These are phyloP conservation scores for Tetrao urogallus DNA, from an alignment of 2,113 vertebrate genomes.

Conservation along the genomic window DNA sequence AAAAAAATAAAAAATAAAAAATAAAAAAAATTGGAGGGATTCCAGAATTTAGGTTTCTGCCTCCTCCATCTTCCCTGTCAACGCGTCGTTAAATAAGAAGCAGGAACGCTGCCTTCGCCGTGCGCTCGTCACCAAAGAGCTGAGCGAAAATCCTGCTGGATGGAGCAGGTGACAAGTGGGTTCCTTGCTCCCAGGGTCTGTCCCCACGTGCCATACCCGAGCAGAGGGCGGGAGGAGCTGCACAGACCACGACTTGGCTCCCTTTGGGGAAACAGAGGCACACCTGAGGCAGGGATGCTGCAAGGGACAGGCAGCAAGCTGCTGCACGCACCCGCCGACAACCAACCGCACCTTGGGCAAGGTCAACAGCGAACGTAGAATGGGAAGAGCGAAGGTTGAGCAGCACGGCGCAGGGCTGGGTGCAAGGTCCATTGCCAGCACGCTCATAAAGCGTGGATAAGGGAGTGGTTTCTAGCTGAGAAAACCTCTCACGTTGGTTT, in stretches of 20 bases:
- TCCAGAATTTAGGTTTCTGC: conserved; percentile 63
- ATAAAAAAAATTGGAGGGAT: conserved; percentile 20
- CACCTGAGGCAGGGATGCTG: rapidly evolving
- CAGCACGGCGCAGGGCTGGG: not conserved
- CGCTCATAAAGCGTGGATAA: rapidly evolving
- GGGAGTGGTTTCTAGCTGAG: not conserved
- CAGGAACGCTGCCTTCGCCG: not conserved
- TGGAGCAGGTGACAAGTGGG: conserved; percentile 2
- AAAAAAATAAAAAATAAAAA: not conserved
- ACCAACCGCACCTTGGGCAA: not conserved
- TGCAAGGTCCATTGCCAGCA: not conserved
- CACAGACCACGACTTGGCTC: not conserved
- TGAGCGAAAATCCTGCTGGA: conserved; percentile 14
- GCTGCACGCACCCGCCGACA: not conserved
- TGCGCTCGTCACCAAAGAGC: conserved; percentile 6
- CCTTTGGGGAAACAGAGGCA: not conserved
- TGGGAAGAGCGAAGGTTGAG: not conserved
- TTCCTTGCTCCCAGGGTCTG: not conserved
- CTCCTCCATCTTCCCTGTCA: conserved; percentile 49
- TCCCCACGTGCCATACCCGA: not conserved
- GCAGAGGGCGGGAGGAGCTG: not conserved
- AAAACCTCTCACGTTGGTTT: not conserved
- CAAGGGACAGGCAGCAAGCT: not conserved
- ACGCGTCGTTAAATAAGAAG: conserved; percentile 37
- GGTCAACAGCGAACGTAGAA: not conserved